Evolutionary conservation across 2,888 invertebrate genomes (phyloP).

Genomic region (Drosophila lutescens): DNA sequence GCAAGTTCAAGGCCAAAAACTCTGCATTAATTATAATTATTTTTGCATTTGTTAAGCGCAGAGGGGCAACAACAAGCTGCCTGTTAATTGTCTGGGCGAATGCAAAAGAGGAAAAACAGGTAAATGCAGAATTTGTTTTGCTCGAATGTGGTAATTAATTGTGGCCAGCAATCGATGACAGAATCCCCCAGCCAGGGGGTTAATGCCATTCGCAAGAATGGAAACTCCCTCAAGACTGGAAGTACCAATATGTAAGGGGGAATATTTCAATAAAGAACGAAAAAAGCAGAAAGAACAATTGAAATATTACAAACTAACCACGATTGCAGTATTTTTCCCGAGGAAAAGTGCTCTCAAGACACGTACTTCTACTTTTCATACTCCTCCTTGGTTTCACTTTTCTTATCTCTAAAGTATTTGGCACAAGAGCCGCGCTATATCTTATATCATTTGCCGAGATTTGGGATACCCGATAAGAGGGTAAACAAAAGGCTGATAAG

Average conservation of each 20-base stretch:
- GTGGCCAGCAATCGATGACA: conserved; percentile 37
- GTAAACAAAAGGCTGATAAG: conserved; percentile 41
- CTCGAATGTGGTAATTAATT: conserved; percentile 49
- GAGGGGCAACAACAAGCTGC: conserved; percentile 35
- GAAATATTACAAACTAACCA: neutral
- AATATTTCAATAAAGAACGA: neutral
- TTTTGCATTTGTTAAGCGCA: conserved; percentile 75
- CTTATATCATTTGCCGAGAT: conserved; percentile 27
- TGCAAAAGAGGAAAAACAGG: conserved; percentile 77
- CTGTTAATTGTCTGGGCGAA: conserved; percentile 64
- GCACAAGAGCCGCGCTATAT: conserved; percentile 15
- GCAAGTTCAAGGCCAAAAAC: conserved; percentile 78
- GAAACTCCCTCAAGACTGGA: neutral
- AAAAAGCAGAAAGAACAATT: neutral
- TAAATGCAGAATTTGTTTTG: conserved; percentile 62
- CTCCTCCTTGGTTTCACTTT: conserved; percentile 6
- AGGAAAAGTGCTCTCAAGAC: conserved; percentile 5
- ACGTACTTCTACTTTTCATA: conserved; percentile 16
- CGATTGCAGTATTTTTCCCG: neutral
- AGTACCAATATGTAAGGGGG: neutral
- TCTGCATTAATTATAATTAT: conserved; percentile 81
- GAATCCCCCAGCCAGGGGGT: conserved; percentile 18
- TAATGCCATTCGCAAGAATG: conserved; percentile 45
- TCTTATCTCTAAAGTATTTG: conserved; percentile 32
- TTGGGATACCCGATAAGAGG: conserved; percentile 17